Conservation (phyloP, 1,140 invertebrate species). For the Camponotus floridanus region DNA sequence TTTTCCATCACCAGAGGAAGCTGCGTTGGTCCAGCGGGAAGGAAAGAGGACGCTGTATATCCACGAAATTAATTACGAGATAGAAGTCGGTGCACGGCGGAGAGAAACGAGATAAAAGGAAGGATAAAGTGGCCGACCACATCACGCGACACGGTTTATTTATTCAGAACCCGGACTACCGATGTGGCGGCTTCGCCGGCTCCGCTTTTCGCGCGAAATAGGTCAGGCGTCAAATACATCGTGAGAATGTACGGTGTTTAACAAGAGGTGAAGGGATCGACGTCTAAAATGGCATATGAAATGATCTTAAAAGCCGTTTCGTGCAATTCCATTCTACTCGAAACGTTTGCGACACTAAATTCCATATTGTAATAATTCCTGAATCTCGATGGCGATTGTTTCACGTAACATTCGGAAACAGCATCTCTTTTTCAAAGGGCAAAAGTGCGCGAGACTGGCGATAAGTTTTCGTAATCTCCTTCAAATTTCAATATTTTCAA, state of each 20-base stretch:
- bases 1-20: slow-evolving; percentile 44
- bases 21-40: not conserved
- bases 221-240: slow-evolving; percentile 64
- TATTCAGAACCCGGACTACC: slow-evolving; percentile 37
- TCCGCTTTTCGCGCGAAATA: slow-evolving; percentile 52
- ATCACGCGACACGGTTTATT: slow-evolving; percentile 61
- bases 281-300: slow-evolving; percentile 23
- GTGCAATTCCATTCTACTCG: not conserved
- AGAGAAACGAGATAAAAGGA: slow-evolving; percentile 53
- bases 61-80: slow-evolving; percentile 72
- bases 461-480: no score
- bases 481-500: no score
- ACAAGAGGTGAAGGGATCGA: slow-evolving; percentile 28
- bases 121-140: slow-evolving; percentile 29
- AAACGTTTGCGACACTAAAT: not conserved
- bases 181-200: not conserved
- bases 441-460: not conserved
- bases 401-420: not conserved
- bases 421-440: no score
- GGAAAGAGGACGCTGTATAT: slow-evolving; percentile 10
- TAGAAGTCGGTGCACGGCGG: not conserved
- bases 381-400: not conserved
- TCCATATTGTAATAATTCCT: not conserved
- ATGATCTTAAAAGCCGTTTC: slow-evolving; percentile 23
- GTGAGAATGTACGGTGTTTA: slow-evolving; percentile 48